These are phyloP conservation scores for Buteo buteo DNA, from an alignment of 2,113 vertebrate species.

Conservation along the genomic window DNA sequence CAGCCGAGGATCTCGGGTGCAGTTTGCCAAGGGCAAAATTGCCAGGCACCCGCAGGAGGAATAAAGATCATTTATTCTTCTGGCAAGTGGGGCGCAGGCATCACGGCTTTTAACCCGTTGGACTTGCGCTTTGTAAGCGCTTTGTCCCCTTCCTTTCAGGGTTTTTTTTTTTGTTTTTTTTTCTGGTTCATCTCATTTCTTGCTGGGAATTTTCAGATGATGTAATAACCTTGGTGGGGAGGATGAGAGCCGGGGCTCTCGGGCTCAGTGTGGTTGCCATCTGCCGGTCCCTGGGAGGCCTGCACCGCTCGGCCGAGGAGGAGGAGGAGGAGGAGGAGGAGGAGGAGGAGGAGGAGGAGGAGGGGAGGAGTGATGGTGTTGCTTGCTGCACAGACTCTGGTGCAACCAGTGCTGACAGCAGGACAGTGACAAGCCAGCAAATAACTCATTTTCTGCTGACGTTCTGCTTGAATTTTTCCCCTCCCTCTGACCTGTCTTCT, in stretches of 20 bases:
- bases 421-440: not conserved
- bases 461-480: not conserved
- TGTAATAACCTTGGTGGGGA: constrained; percentile 60
- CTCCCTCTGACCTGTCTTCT: not conserved
- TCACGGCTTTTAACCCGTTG: not conserved
- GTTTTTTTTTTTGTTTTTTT: not conserved
- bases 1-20: not conserved
- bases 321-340: not conserved
- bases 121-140: not conserved
- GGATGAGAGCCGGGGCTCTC: not conserved
- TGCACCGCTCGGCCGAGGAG: not conserved
- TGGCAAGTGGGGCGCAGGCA: not conserved
- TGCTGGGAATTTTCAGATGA: constrained; percentile 47
- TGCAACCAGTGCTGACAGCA: not conserved
- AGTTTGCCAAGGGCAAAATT: not conserved
- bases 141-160: not conserved
- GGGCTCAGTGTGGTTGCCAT: constrained; percentile 54
- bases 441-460: not conserved
- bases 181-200: not conserved
- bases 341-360: not conserved
- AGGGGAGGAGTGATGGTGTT: not conserved
- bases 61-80: not conserved
- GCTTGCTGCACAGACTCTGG: not conserved
- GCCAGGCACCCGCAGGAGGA: not conserved
- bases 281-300: constrained; percentile 56